Evolutionary conservation across 2,888 invertebrate genomes (phyloP).

Genomic region (Psococerastis gibbosa): DNA sequence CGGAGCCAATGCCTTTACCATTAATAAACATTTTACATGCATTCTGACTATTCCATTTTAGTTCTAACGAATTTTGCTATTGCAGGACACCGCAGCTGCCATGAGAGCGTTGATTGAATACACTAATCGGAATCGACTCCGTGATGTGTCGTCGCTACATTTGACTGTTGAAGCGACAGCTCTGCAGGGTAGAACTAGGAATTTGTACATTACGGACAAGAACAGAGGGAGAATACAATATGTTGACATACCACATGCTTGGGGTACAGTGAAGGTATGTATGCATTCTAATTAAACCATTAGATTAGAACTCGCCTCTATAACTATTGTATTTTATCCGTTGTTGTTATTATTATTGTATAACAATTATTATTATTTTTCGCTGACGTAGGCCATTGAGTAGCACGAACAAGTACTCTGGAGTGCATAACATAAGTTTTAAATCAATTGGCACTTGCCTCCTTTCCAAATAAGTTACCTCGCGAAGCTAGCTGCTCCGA

Average conservation of each 20-base stretch:
- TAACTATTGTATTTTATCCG: too few relatives aligned
- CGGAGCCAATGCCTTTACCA: too few relatives aligned
- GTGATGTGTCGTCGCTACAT: constrained; percentile 61
- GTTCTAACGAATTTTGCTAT: constrained; percentile 22
- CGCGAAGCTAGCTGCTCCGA: too few relatives aligned
- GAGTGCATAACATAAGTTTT: too few relatives aligned
- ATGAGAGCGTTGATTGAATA: constrained; percentile 79
- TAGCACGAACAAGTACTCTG: too few relatives aligned
- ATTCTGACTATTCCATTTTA: constrained; percentile 15
- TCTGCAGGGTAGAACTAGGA: constrained; percentile 42
- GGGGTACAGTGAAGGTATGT: constrained; percentile 64
- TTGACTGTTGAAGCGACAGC: constrained; percentile 75
- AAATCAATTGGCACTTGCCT: too few relatives aligned
- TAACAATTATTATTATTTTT: too few relatives aligned
- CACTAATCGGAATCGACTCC: constrained; percentile 62
- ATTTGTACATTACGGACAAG: constrained; percentile 48
- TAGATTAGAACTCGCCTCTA: too few relatives aligned
- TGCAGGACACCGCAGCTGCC: constrained; percentile 67
- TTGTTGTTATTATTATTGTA: too few relatives aligned
- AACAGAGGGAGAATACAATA: constrained; percentile 61
- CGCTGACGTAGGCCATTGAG: too few relatives aligned
- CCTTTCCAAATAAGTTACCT: too few relatives aligned
- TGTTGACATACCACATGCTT: constrained; percentile 69
- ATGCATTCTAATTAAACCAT: too few relatives aligned
- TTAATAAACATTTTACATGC: constrained; percentile 1